Conservation (phyloP, 2,888 invertebrate genomes). For the Griposia aprilina region DNA sequence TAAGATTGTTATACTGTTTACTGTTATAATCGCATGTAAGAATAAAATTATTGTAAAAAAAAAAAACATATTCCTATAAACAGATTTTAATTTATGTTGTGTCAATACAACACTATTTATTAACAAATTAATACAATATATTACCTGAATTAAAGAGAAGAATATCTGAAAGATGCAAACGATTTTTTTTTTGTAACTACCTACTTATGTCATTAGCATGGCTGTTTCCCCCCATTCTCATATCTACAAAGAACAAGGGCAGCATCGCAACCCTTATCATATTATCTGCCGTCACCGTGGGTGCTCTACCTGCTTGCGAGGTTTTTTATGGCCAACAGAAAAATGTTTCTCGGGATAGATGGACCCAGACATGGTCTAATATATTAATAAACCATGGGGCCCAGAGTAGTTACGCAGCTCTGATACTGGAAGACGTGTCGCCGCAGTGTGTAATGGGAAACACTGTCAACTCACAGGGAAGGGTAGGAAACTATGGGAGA, state of each 20-base stretch:
- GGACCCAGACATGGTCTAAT: no score
- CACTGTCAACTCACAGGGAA: neutral
- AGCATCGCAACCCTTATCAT: neutral
- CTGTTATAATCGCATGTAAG: conserved; percentile 70
- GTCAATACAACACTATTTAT: neutral
- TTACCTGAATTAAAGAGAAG: neutral
- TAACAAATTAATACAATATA: no score
- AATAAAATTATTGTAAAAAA: conserved; percentile 67
- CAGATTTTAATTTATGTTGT: conserved; percentile 7
- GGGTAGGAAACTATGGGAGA: neutral
- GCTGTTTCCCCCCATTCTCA: neutral
- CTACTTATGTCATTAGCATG: neutral
- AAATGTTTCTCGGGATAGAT: neutral
- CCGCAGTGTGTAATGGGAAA: neutral
- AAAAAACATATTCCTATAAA: conserved; percentile 20
- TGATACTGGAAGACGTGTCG: neutral
- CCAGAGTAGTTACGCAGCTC: neutral
- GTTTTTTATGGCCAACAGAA: neutral
- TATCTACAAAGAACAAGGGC: neutral
- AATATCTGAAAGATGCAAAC: neutral
- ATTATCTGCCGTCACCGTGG: neutral
- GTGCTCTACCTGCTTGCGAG: neutral
- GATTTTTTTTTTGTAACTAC: neutral
- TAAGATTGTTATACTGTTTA: conserved; percentile 69
- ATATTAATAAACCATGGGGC: no score